Evolutionary conservation across 2,888 invertebrate species (phyloP).

Genomic region (Pristionchus entomophagus): DNA sequence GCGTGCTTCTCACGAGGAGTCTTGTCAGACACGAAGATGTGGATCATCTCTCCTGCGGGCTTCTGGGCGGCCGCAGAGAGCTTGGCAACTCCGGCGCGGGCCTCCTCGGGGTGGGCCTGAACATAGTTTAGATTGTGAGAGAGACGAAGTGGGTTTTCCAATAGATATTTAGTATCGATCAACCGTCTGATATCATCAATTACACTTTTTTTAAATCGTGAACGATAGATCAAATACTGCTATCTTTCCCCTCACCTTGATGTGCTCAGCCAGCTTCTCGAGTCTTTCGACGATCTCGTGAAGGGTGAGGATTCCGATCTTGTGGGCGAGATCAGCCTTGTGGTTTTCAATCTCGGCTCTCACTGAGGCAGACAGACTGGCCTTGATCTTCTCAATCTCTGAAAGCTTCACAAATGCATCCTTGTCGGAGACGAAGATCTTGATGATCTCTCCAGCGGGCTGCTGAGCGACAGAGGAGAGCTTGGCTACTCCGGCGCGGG

Average conservation of each 20-base stretch:
- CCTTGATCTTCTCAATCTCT: constrained; percentile 23
- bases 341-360: constrained; percentile 18
- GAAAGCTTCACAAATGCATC: background rate
- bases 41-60: constrained; percentile 2
- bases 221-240: too few species aligned
- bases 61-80: constrained; percentile 17
- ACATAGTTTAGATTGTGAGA: too few species aligned
- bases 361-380: background rate
- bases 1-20: background rate
- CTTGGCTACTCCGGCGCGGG: constrained; percentile 21
- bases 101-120: constrained; percentile 12
- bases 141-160: too few species aligned
- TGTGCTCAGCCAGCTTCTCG: constrained; percentile 13
- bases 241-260: background rate
- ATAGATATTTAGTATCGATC: too few species aligned
- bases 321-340: constrained; percentile 8
- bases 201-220: too few species aligned
- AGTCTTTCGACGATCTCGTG: constrained; percentile 6
- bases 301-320: constrained; percentile 18
- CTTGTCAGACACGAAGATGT: constrained; percentile 10
- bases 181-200: too few species aligned
- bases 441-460: constrained; percentile 20
- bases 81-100: background rate
- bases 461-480: background rate
- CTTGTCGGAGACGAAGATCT: constrained; percentile 35